Evolutionary conservation across 1,140 invertebrate genomes (phyloP), one percentile per base, ranked within the genome.

Genomic region (Penaeus vannamei): DNA sequence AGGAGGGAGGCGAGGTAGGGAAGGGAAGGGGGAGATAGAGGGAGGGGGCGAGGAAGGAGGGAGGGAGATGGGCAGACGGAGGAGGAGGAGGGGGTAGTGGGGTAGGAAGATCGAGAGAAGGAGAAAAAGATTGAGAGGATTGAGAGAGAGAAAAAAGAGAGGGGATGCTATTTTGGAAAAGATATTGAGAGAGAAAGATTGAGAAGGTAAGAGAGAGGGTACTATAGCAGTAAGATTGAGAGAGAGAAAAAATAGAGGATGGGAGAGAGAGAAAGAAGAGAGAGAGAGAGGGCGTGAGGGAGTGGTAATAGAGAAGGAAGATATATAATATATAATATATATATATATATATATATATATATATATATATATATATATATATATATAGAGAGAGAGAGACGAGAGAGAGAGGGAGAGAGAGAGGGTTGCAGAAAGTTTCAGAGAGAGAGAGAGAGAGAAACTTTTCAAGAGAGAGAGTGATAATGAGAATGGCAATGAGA

Each of bases 391-490:
- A n/a, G n/a, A n/a, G n/a, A n/a, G n/a, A n/a, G n/a, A n/a, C n/a
- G 5, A 36, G 36, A 42, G 36, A 42, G 36, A 42, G 36, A 42
- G 36, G 4, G 8, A 42, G 8, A 42, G 0, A 66, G 64, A 66
- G 14, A 12, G 14, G 26, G 64, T 19, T 19, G 62, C 17, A 64
- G 62, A 64, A 64, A n/a, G n/a, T 19, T 17, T 19, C 17, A n/a
- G n/a, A 64, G 62, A 64, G n/a, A n/a, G n/a, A 64, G 62, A 64
- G n/a, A n/a, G n/a, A 64, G 62, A 64, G n/a, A n/a, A 64, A 64
- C n/a, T n/a, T n/a, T n/a, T n/a, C n/a, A n/a, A n/a, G n/a, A n/a
- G n/a, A n/a, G n/a, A n/a, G 62, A 64, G n/a, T 17, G n/a, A 64
- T 17, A 64, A 64, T 17, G n/a, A 64, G 62, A 64, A 64, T 17